Conservation (phyloP, 1,140 invertebrate species). For the Hyphantria cunea region DNA sequence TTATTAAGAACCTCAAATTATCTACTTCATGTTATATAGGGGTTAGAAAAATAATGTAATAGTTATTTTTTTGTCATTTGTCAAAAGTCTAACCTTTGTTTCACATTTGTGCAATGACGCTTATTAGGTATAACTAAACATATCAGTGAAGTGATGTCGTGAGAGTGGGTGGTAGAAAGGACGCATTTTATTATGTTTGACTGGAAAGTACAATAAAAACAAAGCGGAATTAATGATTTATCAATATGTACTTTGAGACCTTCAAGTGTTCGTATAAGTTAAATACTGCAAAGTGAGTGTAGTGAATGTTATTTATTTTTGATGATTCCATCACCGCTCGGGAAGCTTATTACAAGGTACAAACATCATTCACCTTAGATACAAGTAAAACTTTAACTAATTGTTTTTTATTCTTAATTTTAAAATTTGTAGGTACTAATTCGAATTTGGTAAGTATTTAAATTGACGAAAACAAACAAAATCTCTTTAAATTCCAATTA, state of each 20-base stretch:
- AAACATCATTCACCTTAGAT: conserved; percentile 26
- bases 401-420: neutral
- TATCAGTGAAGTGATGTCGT: conserved; percentile 27
- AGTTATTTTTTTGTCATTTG: neutral
- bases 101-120: neutral
- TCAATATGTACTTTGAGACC: conserved; percentile 5
- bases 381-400: conserved; percentile 23
- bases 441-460: too few species aligned
- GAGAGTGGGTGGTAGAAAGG: conserved; percentile 16
- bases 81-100: neutral
- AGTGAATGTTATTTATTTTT: conserved; percentile 21
- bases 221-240: conserved; percentile 16
- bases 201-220: conserved; percentile 23
- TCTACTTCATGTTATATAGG: too few species aligned
- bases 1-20: too few species aligned
- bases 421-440: too few species aligned
- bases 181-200: conserved; percentile 21
- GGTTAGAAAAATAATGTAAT: too few species aligned
- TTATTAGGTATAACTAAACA: conserved; percentile 15
- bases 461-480: too few species aligned
- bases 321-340: conserved; percentile 21
- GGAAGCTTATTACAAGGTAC: conserved; percentile 31
- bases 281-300: conserved; percentile 9
- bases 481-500: too few species aligned
- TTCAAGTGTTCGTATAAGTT: conserved; percentile 9